Evolutionary conservation across 2,797 vertebrate genomes (phyloP), one percentile per base, ranked within the genome.

Genomic region (Sternarchorhynchus goeldii): DNA sequence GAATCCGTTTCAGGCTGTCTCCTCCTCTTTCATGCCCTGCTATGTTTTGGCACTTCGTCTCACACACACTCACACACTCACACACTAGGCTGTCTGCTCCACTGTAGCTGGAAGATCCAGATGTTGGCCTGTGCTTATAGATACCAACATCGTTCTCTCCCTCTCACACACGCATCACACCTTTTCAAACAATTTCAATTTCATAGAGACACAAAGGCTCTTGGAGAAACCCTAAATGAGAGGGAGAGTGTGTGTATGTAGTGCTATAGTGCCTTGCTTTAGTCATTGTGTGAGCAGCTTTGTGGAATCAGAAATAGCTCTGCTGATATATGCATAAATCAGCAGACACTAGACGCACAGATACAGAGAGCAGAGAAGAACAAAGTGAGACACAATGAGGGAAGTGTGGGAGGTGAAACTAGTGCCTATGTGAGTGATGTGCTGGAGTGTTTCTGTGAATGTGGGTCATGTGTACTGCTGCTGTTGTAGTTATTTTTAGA

Each of bases 311-410:
- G 32, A 41, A 74, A 74, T 34, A 34, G 60, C 41, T 66, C 20
- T 12, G 7, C 20, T 82, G 21, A 72, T 76, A 76, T 82, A 79
- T 79, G 72, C 32, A 82, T 62, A 59, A 57, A 36, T 72, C n/a
- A 12, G 20, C 39, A 76, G 39, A 76, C 56, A 75, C 71, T 31
- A 76, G 39, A 76, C 56, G 71, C 71, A 58, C 20, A 64, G n/a
- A 18, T 58, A 59, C 10, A 6, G 32, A 64, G 36, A n/a, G 60
- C 12, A 53, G 39, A 55, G 17, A 25, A 29, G 29, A 25, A 60
- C 39, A 45, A 16, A 56, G 64, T 45, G 75, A 68, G 18, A 68
- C 50, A n/a, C n/a, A 32, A 53, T 45, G 14, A 76, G 29, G 45
- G 53, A 39, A 5, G 2, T n/a, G 66, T 21, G 50, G 45, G 45